phyloP scores from a whole-genome alignment of 2,888 invertebrate genomes.

The Trimorus sp. region DNA sequence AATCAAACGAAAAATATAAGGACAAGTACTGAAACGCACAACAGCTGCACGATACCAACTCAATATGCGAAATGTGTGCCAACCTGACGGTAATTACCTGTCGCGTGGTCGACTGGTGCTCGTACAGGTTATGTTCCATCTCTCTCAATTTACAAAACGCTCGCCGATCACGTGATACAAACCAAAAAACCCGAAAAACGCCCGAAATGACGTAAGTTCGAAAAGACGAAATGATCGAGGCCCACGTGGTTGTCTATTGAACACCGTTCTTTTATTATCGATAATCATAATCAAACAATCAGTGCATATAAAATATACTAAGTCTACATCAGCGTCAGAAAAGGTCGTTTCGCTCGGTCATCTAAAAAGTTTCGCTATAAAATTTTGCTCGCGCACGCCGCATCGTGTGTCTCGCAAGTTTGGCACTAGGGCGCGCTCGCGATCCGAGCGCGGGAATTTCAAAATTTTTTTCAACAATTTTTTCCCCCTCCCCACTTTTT shows the following conservation, averaged over 20 bases:
- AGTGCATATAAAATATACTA: constrained; percentile 82
- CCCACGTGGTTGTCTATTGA: constrained; percentile 75
- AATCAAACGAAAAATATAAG: background rate
- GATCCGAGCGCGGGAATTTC: too few relatives aligned
- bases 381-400: constrained; percentile 71
- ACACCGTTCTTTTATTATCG: constrained; percentile 81
- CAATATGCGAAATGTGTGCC: constrained; percentile 46
- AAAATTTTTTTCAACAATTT: too few relatives aligned
- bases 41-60: constrained; percentile 62
- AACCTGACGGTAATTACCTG: constrained; percentile 78
- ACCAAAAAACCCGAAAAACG: background rate
- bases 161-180: background rate
- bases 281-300: constrained; percentile 81
- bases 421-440: constrained; percentile 75
- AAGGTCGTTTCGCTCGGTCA: constrained; percentile 66
- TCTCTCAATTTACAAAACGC: too few relatives aligned
- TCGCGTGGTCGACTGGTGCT: constrained; percentile 14
- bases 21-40: constrained; percentile 65
- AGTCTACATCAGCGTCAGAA: constrained; percentile 81
- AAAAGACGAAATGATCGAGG: constrained; percentile 31
- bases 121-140: too few relatives aligned
- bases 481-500: constrained; percentile 49
- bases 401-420: constrained; percentile 78
- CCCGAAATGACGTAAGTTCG: background rate
- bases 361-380: constrained; percentile 80